Conservation (phyloP, 2,888 invertebrate species). For the Chrysina gloriosa region DNA sequence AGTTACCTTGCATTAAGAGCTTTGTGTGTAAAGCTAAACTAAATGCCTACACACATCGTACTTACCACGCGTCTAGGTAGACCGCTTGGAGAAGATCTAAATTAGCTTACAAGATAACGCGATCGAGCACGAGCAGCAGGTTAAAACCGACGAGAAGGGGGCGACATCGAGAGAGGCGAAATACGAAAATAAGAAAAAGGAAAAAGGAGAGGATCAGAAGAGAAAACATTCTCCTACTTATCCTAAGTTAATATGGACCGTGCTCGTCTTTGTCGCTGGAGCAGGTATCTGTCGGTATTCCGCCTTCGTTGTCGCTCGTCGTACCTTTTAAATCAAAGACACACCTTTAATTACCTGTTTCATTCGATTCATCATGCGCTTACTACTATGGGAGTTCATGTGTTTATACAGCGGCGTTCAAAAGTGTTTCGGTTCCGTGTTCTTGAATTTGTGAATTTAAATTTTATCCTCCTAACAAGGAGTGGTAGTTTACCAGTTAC, state of each 20-base stretch:
- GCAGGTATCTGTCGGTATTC: slow-evolving; percentile 20
- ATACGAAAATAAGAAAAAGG: background rate
- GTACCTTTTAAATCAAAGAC: slow-evolving; percentile 39
- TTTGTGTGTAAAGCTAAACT: background rate
- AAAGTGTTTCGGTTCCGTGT: background rate
- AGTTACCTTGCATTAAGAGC: slow-evolving; percentile 10
- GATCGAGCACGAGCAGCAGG: slow-evolving; percentile 4
- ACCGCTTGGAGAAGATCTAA: slow-evolving; percentile 23
- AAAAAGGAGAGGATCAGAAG: slow-evolving; percentile 12
- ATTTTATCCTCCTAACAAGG: too few relatives aligned
- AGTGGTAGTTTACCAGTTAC: too few relatives aligned
- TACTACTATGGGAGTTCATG: background rate
- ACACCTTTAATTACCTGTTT: slow-evolving; percentile 42
- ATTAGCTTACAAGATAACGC: slow-evolving; percentile 36
- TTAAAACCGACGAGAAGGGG: background rate
- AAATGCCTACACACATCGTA: slow-evolving; percentile 10
- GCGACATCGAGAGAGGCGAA: background rate
- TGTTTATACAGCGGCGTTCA: background rate
- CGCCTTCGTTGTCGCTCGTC: background rate
- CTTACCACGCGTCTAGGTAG: background rate
- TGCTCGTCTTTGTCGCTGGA: slow-evolving; percentile 21
- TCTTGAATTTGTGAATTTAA: too few relatives aligned
- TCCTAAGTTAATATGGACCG: slow-evolving; percentile 43
- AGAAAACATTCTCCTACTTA: slow-evolving; percentile 35
- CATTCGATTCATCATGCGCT: slow-evolving; percentile 32